Base-by-base conservation (phyloP, 2,797 vertebrate genomes). In the Diceros bicornis region DNA sequence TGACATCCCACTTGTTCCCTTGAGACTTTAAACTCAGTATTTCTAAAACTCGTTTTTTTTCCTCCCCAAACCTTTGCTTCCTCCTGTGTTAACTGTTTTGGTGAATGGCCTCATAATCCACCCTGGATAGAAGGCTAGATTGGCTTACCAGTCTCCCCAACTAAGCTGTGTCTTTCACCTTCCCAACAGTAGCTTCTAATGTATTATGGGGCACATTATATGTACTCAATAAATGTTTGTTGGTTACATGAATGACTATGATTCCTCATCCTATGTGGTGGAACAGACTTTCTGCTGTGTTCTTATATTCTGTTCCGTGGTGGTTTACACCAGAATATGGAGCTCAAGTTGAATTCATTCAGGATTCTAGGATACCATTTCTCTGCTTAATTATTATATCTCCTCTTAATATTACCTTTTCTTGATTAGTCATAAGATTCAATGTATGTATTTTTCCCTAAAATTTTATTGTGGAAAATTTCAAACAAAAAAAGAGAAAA, bases 31-130 rank as follows among this genome's bases (percentile, higher is more conserved):
- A 77, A 57, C 34, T 88, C 32, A 16, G 11, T 89, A 34, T 92
- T 93, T 96, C 69, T 95, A 50, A 89, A 90, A 55, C 44, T 90
- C 62, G 4, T 34, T 94, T 91, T 13, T 82, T 97, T 96, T 57
- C 57, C 72, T 75, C 21, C n/a, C 44, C 10, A 6, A 17, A 57
- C 18, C 34, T 81, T 34, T 86, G n/a, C 55, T 86, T 85, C 74
- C 29, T 81, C 37, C 23, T 85, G 5, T 93, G 55, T 78, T 55
- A 64, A 85, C 23, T 90, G 8, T 88, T 82, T 87, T 69, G 44
- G 29, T 92, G 11, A 74, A 62, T 57, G 14, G 62, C 32, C 11
- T 96, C 25, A 77, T 11, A 83, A 3, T 92, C 61, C 5, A 37
- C 44, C 29, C 29, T 55, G 20, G 32, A 11, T 14, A 61, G 66